Base-by-base conservation (phyloP, 64 coral and sea anemone genomes). In the Anthopleura sola region DNA sequence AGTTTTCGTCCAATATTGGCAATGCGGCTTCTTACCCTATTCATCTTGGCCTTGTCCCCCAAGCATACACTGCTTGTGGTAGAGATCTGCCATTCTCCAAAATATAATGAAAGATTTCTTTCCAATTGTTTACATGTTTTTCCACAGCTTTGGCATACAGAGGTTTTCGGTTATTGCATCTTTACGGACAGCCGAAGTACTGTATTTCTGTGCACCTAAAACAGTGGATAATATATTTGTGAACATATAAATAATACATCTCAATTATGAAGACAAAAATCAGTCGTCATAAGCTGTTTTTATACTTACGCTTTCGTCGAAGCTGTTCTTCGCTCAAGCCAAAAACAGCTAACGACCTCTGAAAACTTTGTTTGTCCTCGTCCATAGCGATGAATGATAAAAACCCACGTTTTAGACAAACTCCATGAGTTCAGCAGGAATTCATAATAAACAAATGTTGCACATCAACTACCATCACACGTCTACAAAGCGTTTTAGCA, bases 41-140 rank as follows among this genome's bases (percentile, higher is more conserved):
- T 75, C 71, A 37, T 26, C 60, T 86, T 86, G 19, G 28, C 60
- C 60, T 50, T 44, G 56, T 86, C 84, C 28, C 24, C 24, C 20
- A 26, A 15, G 57, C 58, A 34, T 14, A 58, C 8, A 71, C 84
- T 18, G 60, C 80, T 39, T 77, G 36, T 15, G 71, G 86, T 24
- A 87, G 49, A 29, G 34, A 13, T 2, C 50, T 47, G 20, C 86
- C 54, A 58, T 87, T 79, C 44, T 87, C 32, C 37, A 33, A 17
- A 9, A 87, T 87, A 14, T 80, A 87, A 26, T 77, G 18, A 40
- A 75, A 34, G 48, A 77, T 77, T 76, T 16, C 21, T 76, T 87
- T 87, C 85, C 68, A 87, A 36, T 87, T 54, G 68, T 78, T 87
- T 37, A 46, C 71, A 78, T 87, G 47, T 19, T 76, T 87, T 78